Percentiles rank a stretch among this genome's conserved stretches.
These are phyloP conservation scores for Crenuchus spilurus DNA, from an alignment of 2,797 vertebrate species.

Conservation along the genomic window DNA sequence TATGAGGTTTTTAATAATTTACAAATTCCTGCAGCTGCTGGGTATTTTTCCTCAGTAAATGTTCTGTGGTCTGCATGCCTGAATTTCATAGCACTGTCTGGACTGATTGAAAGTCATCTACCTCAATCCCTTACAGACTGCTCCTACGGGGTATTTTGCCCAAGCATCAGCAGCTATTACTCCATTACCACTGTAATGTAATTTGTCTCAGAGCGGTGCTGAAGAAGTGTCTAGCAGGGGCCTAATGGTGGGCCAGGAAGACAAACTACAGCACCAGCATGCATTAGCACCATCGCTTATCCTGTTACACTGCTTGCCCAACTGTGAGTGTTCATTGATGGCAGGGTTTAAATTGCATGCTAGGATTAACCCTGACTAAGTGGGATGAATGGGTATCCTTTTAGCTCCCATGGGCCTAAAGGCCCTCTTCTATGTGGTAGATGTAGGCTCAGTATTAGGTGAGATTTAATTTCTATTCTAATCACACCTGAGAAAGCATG, in stretches of 20 bases:
- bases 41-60: not conserved
- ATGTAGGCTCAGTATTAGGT: not conserved
- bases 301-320: slow-evolving; percentile 53
- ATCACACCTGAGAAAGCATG: too few species aligned
- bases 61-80: not conserved
- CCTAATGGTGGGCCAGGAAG: slow-evolving; percentile 65
- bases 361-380: slow-evolving; percentile 56
- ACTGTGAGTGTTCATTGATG: slow-evolving; percentile 51
- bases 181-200: slow-evolving; percentile 66
- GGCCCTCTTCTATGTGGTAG: not conserved
- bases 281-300: slow-evolving; percentile 61
- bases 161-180: slow-evolving; percentile 38
- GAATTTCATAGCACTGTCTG: not conserved
- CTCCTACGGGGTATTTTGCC: slow-evolving; percentile 29
- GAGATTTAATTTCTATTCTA: not conserved
- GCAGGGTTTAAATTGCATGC: slow-evolving; percentile 54
- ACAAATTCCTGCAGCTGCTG: not conserved
- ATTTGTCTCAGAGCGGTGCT: slow-evolving; percentile 57
- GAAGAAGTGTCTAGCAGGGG: slow-evolving; percentile 62
- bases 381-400: slow-evolving; percentile 44
- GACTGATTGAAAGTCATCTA: slow-evolving; percentile 41
- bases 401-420: slow-evolving; percentile 12
- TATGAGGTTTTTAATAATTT: not conserved
- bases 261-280: slow-evolving; percentile 69
- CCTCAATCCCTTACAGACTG: not conserved